Base-by-base conservation (phyloP, 1,140 invertebrate species). In the Euglossa dilemma region DNA sequence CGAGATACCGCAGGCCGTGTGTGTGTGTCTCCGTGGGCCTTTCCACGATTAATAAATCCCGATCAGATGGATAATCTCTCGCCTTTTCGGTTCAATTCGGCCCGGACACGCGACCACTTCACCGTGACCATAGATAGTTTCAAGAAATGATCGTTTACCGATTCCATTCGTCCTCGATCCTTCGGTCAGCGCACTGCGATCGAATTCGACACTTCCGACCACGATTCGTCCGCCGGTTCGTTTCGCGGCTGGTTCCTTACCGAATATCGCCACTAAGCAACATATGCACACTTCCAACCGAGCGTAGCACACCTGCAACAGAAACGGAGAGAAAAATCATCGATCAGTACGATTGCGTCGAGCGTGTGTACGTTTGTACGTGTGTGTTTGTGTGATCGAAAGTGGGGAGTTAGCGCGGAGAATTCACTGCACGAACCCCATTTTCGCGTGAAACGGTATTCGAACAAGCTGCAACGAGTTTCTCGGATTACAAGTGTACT, bases 271-370 rank as follows among this genome's bases (percentile, higher is more conserved):
- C 75, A 85, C 67, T 84, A 86, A 80, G 74, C 47, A 87, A 66
- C 28, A 47, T n/a, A n/a, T 52, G 85, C 67, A 78, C 83, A 87
- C 86, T 87, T 84, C 81, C 64, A 66, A 72, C 54, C 28, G 54
- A 69, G 28, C 72, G 56, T 87, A 73, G 36, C 76, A 77, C 81
- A 85, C 80, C 88, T 90, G 64, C 16, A 90, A 89, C 80, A 85
- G n/a, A n/a, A 81, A 70, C 66, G 83, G 47, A 72, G 25, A 85
- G 25, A 85, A 74, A 63, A 57, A 63, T 47, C n/a, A 6, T 83
- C 20, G 36, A 61, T 83, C 25, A 70, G 16, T n/a, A 3, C 20
- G 23, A 25, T n/a, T 28, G 18, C 16, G 20, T 1, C 20, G 8
- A 23, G 25, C 43, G 20, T 52, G 43, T n/a, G 52, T n/a, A 16